Evolutionary conservation across 2,888 invertebrate genomes (phyloP).

Genomic region (Drosophila prostipennis): DNA sequence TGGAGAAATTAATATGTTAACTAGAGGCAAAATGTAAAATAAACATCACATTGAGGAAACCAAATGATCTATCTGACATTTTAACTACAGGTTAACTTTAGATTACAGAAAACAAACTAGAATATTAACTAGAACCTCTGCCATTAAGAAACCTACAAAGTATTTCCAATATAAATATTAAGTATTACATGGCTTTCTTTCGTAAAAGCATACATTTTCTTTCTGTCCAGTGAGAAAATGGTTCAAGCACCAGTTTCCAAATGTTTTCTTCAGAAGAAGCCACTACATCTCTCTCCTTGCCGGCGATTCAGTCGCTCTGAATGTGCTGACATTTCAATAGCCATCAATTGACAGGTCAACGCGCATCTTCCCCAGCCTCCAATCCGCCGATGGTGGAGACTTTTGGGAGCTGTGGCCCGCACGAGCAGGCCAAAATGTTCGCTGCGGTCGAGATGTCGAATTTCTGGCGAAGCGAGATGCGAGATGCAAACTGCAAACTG

Average conservation of each 20-base stretch:
- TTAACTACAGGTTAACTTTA: too few species aligned
- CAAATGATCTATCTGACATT: too few species aligned
- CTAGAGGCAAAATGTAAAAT: too few species aligned
- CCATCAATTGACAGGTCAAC: conserved; percentile 84
- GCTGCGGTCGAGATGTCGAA: conserved; percentile 40
- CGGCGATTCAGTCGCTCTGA: conserved; percentile 26
- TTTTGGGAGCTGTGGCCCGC: conserved; percentile 34
- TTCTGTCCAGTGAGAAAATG: background rate
- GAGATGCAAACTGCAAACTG: conserved; percentile 25
- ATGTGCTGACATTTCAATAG: conserved; percentile 84
- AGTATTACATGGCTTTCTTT: too few species aligned
- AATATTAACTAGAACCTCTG: too few species aligned
- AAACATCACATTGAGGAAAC: too few species aligned
- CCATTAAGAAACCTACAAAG: too few species aligned
- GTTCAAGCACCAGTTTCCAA: background rate
- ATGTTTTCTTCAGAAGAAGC: background rate
- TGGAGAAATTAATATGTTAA: too few species aligned
- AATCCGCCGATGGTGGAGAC: background rate
- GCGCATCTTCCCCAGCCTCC: conserved; percentile 65
- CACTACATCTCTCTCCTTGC: background rate
- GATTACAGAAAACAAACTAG: too few species aligned
- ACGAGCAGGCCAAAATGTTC: conserved; percentile 36
- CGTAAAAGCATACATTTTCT: background rate
- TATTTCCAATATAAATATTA: background rate
- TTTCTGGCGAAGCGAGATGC: conserved; percentile 52